phyloP scores from a whole-genome alignment of 2,113 vertebrate species.

The Sapayoa aenigma region DNA sequence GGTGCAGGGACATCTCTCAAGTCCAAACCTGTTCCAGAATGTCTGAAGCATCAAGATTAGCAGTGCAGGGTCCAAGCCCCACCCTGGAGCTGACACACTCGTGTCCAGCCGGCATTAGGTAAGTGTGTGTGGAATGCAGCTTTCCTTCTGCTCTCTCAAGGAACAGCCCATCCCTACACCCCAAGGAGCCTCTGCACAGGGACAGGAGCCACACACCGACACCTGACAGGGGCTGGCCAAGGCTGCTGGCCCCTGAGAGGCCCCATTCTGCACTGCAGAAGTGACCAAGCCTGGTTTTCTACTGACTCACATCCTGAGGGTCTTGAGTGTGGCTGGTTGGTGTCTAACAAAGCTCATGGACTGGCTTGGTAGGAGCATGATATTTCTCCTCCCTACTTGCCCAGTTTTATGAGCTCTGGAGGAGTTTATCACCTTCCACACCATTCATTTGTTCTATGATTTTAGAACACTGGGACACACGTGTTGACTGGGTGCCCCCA shows the following conservation, averaged over 20 bases:
- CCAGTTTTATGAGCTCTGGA: neutral
- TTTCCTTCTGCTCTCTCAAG: neutral
- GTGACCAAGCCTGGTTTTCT: neutral
- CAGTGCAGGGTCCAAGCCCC: neutral
- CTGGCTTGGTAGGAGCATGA: rapidly evolving
- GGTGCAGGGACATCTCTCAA: neutral
- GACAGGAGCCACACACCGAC: neutral
- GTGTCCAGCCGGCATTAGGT: conserved; percentile 22
- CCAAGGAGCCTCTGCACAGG: neutral
- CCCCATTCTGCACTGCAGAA: neutral
- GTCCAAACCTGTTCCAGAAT: neutral
- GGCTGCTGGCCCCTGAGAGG: neutral
- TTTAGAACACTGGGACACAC: neutral
- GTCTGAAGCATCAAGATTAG: neutral
- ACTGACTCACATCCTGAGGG: neutral
- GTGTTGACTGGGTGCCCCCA: neutral
- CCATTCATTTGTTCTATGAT: neutral
- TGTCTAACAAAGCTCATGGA: neutral
- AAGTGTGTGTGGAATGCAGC: conserved; percentile 12
- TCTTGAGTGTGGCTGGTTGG: rapidly evolving
- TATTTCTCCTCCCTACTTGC: neutral
- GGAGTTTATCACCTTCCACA: neutral
- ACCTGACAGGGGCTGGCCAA: neutral
- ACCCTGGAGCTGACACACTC: conserved; percentile 6
- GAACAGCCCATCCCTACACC: neutral